Conservation (phyloP, 92 coral and sea anemone species). For the Virgularia gustaviana region DNA sequence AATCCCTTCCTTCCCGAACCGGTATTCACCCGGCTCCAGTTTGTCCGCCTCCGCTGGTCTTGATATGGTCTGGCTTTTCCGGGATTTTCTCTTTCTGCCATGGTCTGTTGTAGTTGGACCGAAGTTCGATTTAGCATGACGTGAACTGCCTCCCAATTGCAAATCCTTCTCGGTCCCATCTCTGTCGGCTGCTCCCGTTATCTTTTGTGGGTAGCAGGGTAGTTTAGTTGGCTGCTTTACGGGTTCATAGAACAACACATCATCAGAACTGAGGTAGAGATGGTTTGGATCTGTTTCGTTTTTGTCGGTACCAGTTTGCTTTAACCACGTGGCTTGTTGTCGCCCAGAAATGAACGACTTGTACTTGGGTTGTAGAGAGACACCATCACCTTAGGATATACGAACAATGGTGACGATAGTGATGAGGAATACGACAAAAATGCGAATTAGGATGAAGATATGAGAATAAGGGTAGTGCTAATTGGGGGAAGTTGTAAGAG, state of each 20-base stretch:
- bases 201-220: not conserved
- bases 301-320: not conserved
- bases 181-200: not conserved
- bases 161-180: not conserved
- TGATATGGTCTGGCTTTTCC: not conserved
- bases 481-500: too few relatives aligned
- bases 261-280: not conserved
- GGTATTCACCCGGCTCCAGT: slow-evolving; percentile 24
- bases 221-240: not conserved
- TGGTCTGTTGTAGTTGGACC: not conserved
- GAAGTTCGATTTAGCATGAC: not conserved
- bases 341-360: not conserved
- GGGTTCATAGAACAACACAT: slow-evolving; percentile 25
- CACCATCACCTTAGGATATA: too few relatives aligned
- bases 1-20: not conserved
- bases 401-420: too few relatives aligned
- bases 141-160: not conserved
- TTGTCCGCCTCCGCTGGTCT: too few relatives aligned
- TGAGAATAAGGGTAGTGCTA: too few relatives aligned
- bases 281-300: not conserved
- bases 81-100: not conserved
- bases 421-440: too few relatives aligned
- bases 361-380: too few relatives aligned
- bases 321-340: not conserved
- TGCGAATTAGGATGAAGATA: too few relatives aligned